Percentiles rank a stretch among this genome's conserved stretches.
Evolutionary conservation across 1,140 invertebrate species (phyloP).

Genomic region (Hestina assimilis): DNA sequence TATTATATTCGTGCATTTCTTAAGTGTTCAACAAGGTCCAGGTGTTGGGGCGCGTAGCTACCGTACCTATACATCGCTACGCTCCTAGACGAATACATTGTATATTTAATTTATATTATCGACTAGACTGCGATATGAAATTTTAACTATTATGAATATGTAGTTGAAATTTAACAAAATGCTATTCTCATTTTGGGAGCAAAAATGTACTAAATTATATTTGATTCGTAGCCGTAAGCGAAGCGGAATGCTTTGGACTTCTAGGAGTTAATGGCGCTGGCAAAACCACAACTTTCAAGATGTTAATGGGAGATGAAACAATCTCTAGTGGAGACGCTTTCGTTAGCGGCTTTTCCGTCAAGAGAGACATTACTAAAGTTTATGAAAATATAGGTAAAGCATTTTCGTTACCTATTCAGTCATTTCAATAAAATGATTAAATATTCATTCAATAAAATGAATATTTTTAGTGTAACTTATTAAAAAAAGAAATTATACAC

Average conservation of each 20-base stretch:
- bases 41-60: too few species aligned
- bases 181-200: too few species aligned
- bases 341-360: conserved; percentile 78
- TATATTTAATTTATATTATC: too few species aligned
- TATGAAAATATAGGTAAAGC: conserved; percentile 75
- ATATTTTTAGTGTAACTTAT: background rate
- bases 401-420: background rate
- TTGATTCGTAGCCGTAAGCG: conserved; percentile 56
- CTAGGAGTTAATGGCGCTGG: conserved; percentile 92
- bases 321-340: conserved; percentile 78
- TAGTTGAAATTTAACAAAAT: too few species aligned
- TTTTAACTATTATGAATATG: too few species aligned
- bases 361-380: conserved; percentile 77
- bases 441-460: background rate
- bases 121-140: too few species aligned
- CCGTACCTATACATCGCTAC: too few species aligned
- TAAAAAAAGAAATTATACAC: background rate
- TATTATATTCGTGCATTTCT: too few species aligned
- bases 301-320: conserved; percentile 90
- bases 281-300: conserved; percentile 93
- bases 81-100: too few species aligned
- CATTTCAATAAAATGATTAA: background rate
- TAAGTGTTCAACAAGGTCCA: too few species aligned
- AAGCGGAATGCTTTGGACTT: conserved; percentile 90
- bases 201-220: too few species aligned